phyloP scores from a whole-genome alignment of 1,140 invertebrate genomes.

The Dufourea novaeangliae region DNA sequence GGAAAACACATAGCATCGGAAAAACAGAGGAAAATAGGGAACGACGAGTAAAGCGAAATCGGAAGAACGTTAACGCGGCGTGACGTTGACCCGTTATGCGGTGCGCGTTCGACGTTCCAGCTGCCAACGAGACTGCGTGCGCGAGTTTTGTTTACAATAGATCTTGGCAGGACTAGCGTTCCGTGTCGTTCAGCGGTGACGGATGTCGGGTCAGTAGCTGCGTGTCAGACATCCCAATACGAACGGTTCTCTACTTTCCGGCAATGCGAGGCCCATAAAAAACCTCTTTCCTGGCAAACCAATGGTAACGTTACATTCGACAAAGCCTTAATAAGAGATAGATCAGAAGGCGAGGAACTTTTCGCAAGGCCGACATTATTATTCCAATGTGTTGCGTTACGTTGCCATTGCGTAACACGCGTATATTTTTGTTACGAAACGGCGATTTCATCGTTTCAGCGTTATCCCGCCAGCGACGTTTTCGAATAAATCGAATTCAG shows the following conservation, averaged over 20 bases:
- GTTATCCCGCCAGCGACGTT: not conserved
- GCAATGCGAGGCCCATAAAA: too few relatives aligned
- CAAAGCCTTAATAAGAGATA: slow-evolving; percentile 19
- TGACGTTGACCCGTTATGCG: slow-evolving; percentile 67
- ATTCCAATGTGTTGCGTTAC: slow-evolving; percentile 38
- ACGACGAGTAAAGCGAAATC: slow-evolving; percentile 40
- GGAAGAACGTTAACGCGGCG: slow-evolving; percentile 63
- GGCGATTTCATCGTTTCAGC: not conserved
- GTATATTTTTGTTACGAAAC: not conserved
- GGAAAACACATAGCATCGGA: not conserved
- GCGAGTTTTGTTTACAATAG: slow-evolving; percentile 28
- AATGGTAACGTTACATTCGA: too few relatives aligned
- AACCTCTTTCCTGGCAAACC: too few relatives aligned
- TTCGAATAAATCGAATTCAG: too few relatives aligned
- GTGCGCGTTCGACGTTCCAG: slow-evolving; percentile 29
- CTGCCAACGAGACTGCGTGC: slow-evolving; percentile 32
- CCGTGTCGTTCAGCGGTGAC: too few relatives aligned
- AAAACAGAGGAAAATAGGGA: slow-evolving; percentile 41
- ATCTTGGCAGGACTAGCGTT: too few relatives aligned
- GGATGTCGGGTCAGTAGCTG: too few relatives aligned
- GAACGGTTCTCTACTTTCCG: too few relatives aligned
- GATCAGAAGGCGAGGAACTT: slow-evolving; percentile 27
- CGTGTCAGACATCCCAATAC: too few relatives aligned
- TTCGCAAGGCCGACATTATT: slow-evolving; percentile 50
- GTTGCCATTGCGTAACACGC: slow-evolving; percentile 52